Evolutionary conservation across 1,140 invertebrate species (phyloP).

Genomic region (Hydropsyche tenuis): DNA sequence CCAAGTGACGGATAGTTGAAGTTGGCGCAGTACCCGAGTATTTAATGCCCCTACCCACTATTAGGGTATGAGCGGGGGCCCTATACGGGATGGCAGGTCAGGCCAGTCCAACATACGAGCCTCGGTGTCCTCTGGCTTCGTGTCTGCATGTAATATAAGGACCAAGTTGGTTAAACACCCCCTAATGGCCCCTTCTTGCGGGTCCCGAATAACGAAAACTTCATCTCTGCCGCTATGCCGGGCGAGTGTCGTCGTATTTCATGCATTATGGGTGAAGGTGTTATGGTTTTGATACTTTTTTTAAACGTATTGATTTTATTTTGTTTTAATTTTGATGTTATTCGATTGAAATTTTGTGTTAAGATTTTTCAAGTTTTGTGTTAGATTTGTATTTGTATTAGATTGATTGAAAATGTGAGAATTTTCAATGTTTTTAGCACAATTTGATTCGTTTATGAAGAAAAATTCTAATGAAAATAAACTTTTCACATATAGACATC

Average conservation of each 20-base stretch:
- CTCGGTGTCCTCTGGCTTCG: not conserved
- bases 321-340: too few relatives aligned
- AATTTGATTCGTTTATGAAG: too few relatives aligned
- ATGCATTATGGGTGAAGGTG: not conserved
- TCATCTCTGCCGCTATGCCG: not conserved
- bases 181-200: constrained; percentile 41
- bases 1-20: constrained; percentile 20
- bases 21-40: constrained; percentile 7
- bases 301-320: too few relatives aligned
- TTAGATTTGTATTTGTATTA: too few relatives aligned
- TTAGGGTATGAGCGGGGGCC: not conserved
- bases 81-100: not conserved
- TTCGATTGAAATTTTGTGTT: too few relatives aligned
- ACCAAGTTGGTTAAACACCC: constrained; percentile 45
- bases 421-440: too few relatives aligned
- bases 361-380: too few relatives aligned
- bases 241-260: constrained; percentile 14
- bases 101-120: not conserved
- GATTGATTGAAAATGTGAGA: too few relatives aligned
- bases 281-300: too few relatives aligned
- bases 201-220: constrained; percentile 24
- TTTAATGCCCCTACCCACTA: not conserved
- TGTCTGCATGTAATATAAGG: constrained; percentile 45
- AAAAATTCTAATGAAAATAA: too few relatives aligned
- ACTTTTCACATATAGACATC: too few relatives aligned